Conservation (phyloP, 2,113 vertebrate genomes). For the Tragelaphus scriptus region DNA sequence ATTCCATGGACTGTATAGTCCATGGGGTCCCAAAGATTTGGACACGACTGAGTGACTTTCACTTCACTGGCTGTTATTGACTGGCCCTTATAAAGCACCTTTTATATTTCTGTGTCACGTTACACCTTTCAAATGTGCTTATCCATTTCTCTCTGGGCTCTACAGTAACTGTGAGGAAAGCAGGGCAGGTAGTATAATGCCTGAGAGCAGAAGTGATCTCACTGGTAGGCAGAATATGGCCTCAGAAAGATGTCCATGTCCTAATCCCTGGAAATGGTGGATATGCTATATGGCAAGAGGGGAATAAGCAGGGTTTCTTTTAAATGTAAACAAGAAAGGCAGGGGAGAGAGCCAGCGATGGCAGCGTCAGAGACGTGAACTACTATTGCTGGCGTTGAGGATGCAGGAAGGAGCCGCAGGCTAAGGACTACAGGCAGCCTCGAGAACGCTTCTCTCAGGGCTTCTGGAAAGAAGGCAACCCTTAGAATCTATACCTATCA, state of each 20-base stretch:
- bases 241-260: background rate
- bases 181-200: background rate
- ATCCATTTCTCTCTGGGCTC: background rate
- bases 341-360: background rate
- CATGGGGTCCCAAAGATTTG: rapidly evolving
- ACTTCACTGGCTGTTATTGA: background rate
- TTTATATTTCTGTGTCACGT: background rate
- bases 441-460: background rate
- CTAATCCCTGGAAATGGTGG: background rate
- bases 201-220: background rate
- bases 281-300: background rate
- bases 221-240: background rate
- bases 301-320: background rate
- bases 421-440: background rate
- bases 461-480: background rate
- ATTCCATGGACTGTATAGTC: background rate
- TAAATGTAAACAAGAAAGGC: background rate
- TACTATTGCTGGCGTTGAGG: background rate
- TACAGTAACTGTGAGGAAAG: background rate
- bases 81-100: background rate
- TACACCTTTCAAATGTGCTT: background rate
- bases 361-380: background rate
- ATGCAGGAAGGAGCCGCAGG: background rate
- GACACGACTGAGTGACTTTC: background rate
- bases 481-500: background rate